phyloP scores from a whole-genome alignment of 2,797 vertebrate genomes.

The Schizopygopsis malacanthus region DNA sequence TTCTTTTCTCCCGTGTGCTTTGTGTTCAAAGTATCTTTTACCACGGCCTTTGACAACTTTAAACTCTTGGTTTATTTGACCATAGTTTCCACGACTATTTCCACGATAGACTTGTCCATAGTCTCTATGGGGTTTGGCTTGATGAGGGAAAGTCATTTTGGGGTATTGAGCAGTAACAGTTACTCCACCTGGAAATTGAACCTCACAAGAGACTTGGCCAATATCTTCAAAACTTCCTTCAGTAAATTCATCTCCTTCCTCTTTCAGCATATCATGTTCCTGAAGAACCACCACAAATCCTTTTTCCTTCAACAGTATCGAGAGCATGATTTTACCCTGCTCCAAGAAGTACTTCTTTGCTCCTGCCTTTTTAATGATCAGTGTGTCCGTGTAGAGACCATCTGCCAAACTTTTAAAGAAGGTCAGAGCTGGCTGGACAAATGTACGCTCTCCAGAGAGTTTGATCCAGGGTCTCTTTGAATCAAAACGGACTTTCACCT shows the following conservation, averaged over 20 bases:
- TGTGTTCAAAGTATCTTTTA: conserved; percentile 24
- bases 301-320: conserved; percentile 64
- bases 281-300: conserved; percentile 78
- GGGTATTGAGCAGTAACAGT: conserved; percentile 70
- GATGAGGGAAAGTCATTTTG: conserved; percentile 38
- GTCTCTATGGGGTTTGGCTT: not conserved
- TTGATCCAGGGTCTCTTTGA: too few relatives aligned
- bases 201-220: conserved; percentile 48
- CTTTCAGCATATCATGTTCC: conserved; percentile 50
- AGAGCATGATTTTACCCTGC: conserved; percentile 59
- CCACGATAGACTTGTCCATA: not conserved
- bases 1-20: not conserved
- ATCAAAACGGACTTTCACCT: too few relatives aligned
- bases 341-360: conserved; percentile 79
- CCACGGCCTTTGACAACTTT: not conserved
- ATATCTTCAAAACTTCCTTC: conserved; percentile 12
- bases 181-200: conserved; percentile 70
- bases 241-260: conserved; percentile 45
- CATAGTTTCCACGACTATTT: not conserved
- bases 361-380: conserved; percentile 82
- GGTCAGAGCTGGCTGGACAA: too few relatives aligned
- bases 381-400: conserved; percentile 64
- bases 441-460: too few relatives aligned
- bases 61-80: not conserved
- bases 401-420: conserved; percentile 55